Percentiles rank a stretch among this genome's conserved stretches.
Evolutionary conservation across 37 sponge, comb jelly and placozoan genomes (phyloP).

Genomic region (Mnemiopsis leidyi): DNA sequence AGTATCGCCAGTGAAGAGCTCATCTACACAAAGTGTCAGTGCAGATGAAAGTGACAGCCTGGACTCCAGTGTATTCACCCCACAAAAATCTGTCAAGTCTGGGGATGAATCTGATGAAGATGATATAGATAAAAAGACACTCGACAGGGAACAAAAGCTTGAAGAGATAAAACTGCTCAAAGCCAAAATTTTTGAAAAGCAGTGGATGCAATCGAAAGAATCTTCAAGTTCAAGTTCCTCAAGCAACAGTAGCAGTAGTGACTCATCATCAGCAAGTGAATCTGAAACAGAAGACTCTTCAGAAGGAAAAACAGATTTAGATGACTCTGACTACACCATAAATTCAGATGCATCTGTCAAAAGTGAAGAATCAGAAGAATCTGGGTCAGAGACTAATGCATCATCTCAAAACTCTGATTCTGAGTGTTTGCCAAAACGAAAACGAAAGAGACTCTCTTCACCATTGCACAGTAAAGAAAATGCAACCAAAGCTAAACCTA

Average conservation of each 20-base stretch:
- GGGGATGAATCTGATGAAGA: background rate
- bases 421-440: background rate
- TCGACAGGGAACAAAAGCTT: background rate
- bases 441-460: conserved; percentile 4
- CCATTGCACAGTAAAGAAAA: background rate
- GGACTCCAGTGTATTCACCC: background rate
- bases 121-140: background rate
- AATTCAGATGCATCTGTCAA: background rate
- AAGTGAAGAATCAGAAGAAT: background rate
- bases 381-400: background rate
- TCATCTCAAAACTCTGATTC: background rate
- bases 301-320: background rate
- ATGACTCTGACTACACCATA: conserved; percentile 18
- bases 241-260: background rate
- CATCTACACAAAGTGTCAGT: background rate
- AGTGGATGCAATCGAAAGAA: conserved; percentile 35
- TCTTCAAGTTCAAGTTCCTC: background rate
- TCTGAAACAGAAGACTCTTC: too few species aligned
- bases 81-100: background rate
- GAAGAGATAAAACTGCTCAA: conserved; percentile 20
- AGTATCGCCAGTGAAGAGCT: background rate
- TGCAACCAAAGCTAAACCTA: background rate
- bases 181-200: conserved; percentile 27
- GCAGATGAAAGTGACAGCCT: conserved; percentile 4
- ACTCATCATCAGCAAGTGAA: background rate